Base-by-base conservation (phyloP, 1,140 invertebrate species). In the Eueides isabella region DNA sequence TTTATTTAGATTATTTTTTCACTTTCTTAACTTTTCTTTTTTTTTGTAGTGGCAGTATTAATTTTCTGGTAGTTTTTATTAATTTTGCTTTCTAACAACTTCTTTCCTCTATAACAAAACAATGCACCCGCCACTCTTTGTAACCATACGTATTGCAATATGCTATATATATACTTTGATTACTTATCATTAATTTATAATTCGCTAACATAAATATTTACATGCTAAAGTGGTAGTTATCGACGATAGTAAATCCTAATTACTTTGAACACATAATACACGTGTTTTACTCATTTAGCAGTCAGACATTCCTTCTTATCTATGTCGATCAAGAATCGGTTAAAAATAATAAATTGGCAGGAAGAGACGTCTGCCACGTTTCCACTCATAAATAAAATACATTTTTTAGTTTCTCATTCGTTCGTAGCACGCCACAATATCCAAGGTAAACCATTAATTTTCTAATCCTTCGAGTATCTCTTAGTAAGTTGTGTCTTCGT, bases 261-360 rank as follows among this genome's bases (percentile, higher is more conserved):
- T 12, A 41, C 12, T 14, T 19, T 19, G 31, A 62, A 70, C 61
- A 67, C 55, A 69, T 35, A 33, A 44, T 12, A 48, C 64, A 31
- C 48, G 48, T 61, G 61, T 67, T 61, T 33, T 33, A 64, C 66
- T 29, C 35, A 33, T 38, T 67, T 61, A 23, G 55, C 30, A 31
- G 67, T 31, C 44, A 73, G 26, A 30, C 26, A 63, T 64, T 26
- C 61, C 23, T 14, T 61, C 63, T 67, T 67, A 72, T 72, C 62
- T 72, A 16, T 33, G 23, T 64, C 62, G 62, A 72, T 72, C 64
- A 30, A 61, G 30, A n/a, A n/a, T n/a, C n/a, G n/a, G 64, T 66
- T 67, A 67, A 72, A 72, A 67, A 66, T 72, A 72, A 71, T 71
- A 71, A 63, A 71, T 44, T 64, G 69, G 61, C 69, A 64, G 69